Evolutionary conservation across 2,888 invertebrate species (phyloP).

Genomic region (Lathronympha strigana): DNA sequence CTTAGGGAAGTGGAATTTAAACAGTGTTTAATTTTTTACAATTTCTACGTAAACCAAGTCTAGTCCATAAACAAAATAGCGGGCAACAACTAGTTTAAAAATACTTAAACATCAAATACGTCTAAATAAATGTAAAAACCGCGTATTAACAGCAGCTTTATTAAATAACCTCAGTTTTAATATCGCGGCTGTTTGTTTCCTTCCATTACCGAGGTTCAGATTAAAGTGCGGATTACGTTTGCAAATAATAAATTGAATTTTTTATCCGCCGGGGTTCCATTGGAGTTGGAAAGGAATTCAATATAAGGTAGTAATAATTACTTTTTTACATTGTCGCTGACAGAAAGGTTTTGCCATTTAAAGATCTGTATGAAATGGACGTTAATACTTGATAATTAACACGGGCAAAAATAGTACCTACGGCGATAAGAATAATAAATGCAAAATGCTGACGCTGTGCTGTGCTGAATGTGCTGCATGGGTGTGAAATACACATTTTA

Average conservation of each 20-base stretch:
- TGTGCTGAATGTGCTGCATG: no score
- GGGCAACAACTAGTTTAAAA: not conserved
- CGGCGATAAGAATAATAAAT: no score
- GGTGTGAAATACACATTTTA: no score
- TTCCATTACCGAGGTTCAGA: constrained; percentile 34
- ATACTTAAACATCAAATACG: not conserved
- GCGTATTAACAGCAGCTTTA: constrained; percentile 22
- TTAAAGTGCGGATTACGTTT: constrained; percentile 40
- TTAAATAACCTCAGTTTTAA: constrained; percentile 21
- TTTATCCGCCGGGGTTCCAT: constrained; percentile 28
- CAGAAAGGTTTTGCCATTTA: no score
- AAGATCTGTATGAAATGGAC: no score
- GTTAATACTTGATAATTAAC: no score
- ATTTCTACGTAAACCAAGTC: not conserved
- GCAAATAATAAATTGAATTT: constrained; percentile 42
- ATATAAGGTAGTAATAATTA: not conserved
- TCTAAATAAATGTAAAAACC: not conserved
- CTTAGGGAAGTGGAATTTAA: no score
- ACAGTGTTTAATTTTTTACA: no score
- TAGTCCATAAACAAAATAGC: not conserved
- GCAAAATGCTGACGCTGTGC: no score
- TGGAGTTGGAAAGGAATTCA: not conserved
- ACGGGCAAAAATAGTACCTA: no score
- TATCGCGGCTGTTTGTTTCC: constrained; percentile 24
- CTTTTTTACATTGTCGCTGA: not conserved